Evolutionary conservation across 92 coral and sea anemone genomes (phyloP).

Genomic region (Umimayanthus kanabou): DNA sequence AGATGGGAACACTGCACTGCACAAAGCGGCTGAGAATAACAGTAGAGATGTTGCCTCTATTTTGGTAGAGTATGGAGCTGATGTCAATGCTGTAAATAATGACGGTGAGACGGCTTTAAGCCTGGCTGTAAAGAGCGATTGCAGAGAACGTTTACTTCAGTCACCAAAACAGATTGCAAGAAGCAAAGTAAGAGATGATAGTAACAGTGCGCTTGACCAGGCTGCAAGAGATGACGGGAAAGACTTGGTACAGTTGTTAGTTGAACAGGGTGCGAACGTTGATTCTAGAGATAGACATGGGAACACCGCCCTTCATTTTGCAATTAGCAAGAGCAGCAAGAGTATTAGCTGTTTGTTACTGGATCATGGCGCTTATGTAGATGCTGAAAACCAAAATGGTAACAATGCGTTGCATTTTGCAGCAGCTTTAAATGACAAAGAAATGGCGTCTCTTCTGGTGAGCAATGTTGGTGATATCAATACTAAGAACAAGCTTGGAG

Average conservation of each 20-base stretch:
- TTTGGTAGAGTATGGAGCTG: background rate
- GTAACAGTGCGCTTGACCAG: background rate
- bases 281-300: background rate
- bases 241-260: background rate
- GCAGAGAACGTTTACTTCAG: background rate
- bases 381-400: slow-evolving; percentile 10
- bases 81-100: slow-evolving; percentile 21
- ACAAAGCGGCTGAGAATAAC: slow-evolving; percentile 26
- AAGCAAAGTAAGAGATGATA: background rate
- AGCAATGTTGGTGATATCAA: slow-evolving; percentile 4
- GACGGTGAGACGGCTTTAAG: slow-evolving; percentile 9
- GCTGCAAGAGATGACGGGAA: background rate
- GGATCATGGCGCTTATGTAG: slow-evolving; percentile 8
- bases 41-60: background rate
- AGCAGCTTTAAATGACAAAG: background rate
- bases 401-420: slow-evolving; percentile 30
- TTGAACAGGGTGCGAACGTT: slow-evolving; percentile 22
- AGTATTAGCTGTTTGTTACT: background rate
- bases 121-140: slow-evolving; percentile 12
- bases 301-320: slow-evolving; percentile 36
- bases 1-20: slow-evolving; percentile 17
- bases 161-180: background rate
- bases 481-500: slow-evolving; percentile 4
- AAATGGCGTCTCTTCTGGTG: slow-evolving; percentile 18
- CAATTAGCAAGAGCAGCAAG: background rate